These are phyloP conservation scores for Helicorthomorpha holstii DNA, from an alignment of 1,140 invertebrate species.

Conservation along the genomic window DNA sequence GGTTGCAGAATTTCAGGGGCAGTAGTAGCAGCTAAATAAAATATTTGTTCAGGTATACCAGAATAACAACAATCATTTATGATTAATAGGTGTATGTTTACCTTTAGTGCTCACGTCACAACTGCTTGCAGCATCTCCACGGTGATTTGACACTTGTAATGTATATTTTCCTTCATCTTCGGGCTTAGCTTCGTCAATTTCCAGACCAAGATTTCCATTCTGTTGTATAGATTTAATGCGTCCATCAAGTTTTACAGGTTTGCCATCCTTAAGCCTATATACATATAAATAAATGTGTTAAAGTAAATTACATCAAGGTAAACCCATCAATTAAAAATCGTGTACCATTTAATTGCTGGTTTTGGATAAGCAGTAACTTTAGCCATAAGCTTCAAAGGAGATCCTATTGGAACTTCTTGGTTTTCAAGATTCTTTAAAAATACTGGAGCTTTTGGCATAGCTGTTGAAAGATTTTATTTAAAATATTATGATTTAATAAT, in stretches of 20 bases:
- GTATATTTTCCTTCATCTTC: slow-evolving; percentile 27
- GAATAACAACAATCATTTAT: no score
- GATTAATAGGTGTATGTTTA: no score
- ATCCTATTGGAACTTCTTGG: slow-evolving; percentile 1
- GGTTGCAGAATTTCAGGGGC: slow-evolving; percentile 14
- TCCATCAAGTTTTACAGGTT: slow-evolving; percentile 7
- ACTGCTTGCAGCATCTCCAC: slow-evolving; percentile 23
- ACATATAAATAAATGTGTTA: neutral
- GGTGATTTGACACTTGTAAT: slow-evolving; percentile 24
- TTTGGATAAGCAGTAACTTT: slow-evolving; percentile 5
- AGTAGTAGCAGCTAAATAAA: slow-evolving; percentile 12
- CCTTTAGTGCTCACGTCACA: slow-evolving; percentile 21
- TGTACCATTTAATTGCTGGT: slow-evolving; percentile 3
- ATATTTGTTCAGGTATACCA: slow-evolving; percentile 16
- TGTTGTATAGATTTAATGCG: slow-evolving; percentile 15
- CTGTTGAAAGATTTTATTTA: slow-evolving; percentile 3
- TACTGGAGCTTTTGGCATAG: slow-evolving; percentile 8
- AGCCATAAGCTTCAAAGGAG: neutral
- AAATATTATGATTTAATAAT: neutral
- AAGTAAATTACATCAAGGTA: neutral
- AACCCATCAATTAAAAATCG: neutral
- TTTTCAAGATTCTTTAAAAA: slow-evolving; percentile 8
- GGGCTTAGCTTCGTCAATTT: slow-evolving; percentile 24
- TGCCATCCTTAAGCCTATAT: slow-evolving; percentile 9
- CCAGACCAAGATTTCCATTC: slow-evolving; percentile 23